These are phyloP conservation scores for Drosophila micromelanica DNA, from an alignment of 1,140 invertebrate genomes.

Conservation along the genomic window DNA sequence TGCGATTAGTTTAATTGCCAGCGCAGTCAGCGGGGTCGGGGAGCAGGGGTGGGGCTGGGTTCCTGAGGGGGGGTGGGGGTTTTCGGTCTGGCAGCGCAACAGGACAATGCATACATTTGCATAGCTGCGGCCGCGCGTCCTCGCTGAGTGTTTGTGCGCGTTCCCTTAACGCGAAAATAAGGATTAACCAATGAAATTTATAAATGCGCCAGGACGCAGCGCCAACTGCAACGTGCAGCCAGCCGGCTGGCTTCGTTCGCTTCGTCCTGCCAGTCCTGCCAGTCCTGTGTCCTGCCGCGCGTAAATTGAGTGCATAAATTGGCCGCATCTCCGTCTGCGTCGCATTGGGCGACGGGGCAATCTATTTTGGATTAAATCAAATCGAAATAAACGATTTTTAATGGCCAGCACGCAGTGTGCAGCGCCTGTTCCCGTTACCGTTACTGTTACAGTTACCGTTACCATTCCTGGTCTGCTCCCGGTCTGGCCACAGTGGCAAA, in stretches of 20 bases:
- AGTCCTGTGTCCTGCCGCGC: slow-evolving; percentile 27
- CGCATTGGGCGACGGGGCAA: slow-evolving; percentile 61
- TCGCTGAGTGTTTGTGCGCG: background rate
- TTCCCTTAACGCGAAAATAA: slow-evolving; percentile 80
- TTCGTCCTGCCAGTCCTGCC: slow-evolving; percentile 9
- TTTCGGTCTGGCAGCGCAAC: slow-evolving; percentile 48
- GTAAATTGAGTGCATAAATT: slow-evolving; percentile 84
- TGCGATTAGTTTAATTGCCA: too few relatives aligned
- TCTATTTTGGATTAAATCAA: slow-evolving; percentile 84
- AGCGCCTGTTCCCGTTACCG: slow-evolving; percentile 3
- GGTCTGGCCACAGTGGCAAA: slow-evolving; percentile 78
- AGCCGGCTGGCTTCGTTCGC: too few relatives aligned
- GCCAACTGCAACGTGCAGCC: slow-evolving; percentile 5
- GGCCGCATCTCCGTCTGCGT: slow-evolving; percentile 39
- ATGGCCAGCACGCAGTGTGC: slow-evolving; percentile 62
- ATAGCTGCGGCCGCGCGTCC: slow-evolving; percentile 45
- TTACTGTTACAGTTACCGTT: slow-evolving; percentile 10
- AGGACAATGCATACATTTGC: slow-evolving; percentile 73
- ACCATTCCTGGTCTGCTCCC: background rate
- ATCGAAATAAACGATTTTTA: slow-evolving; percentile 85
- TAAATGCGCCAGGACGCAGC: slow-evolving; percentile 59
- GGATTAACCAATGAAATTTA: slow-evolving; percentile 84
- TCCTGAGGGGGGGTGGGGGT: too few relatives aligned
- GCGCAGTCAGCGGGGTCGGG: too few relatives aligned
- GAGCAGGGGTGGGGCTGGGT: too few relatives aligned